These are phyloP conservation scores for Heliconius erato DNA, from an alignment of 2,888 invertebrate species.

Conservation along the genomic window DNA sequence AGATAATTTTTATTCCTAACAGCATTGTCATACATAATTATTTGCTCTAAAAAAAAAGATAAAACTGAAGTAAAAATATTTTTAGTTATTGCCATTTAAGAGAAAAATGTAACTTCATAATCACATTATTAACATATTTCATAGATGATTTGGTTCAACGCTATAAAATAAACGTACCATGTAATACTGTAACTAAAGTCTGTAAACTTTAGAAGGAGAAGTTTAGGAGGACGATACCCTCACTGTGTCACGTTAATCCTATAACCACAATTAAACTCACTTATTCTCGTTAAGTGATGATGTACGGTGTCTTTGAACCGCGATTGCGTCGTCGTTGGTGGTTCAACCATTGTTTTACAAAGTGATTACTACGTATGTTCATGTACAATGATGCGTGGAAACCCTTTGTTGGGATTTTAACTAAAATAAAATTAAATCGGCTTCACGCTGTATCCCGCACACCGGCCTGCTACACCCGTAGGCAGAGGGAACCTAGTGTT, in stretches of 20 bases:
- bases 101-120: not conserved
- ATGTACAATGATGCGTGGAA: constrained; percentile 13
- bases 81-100: not conserved
- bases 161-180: constrained; percentile 58
- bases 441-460: no score
- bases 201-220: constrained; percentile 23
- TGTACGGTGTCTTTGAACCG: constrained; percentile 77
- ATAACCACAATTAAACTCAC: constrained; percentile 84
- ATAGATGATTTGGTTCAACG: not conserved
- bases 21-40: no score
- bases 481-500: no score
- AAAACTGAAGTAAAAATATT: not conserved
- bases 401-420: constrained; percentile 8
- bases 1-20: no score
- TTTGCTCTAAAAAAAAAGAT: not conserved
- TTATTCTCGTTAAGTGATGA: constrained; percentile 82
- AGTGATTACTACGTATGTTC: constrained; percentile 40
- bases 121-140: not conserved
- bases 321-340: constrained; percentile 46
- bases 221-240: constrained; percentile 55
- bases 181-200: constrained; percentile 49
- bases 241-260: constrained; percentile 78
- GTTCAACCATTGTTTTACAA: constrained; percentile 60
- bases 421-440: not conserved
- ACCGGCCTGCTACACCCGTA: no score